Evolutionary conservation across 2,113 vertebrate genomes (phyloP).

Genomic region (Notiomystis cincta): DNA sequence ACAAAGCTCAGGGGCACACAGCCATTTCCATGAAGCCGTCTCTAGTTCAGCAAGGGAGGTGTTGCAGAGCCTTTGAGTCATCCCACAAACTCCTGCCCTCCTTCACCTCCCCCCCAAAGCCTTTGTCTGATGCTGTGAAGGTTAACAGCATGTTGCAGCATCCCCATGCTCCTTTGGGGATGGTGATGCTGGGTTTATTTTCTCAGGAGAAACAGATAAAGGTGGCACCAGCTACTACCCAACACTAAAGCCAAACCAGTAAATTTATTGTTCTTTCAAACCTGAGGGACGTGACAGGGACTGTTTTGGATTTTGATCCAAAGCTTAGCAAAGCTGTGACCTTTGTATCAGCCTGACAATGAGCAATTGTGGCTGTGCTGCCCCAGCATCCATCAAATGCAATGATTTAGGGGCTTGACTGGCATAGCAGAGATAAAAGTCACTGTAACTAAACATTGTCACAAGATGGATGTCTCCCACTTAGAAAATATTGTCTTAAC

Average conservation of each 20-base stretch:
- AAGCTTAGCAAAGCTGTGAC: conserved; percentile 15
- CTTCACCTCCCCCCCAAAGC: not conserved
- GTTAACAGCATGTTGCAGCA: not conserved
- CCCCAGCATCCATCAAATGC: conserved; percentile 32
- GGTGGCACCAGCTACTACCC: conserved; percentile 22
- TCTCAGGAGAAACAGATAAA: conserved; percentile 26
- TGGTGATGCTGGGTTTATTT: conserved; percentile 18
- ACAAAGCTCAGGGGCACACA: not conserved
- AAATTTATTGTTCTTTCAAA: conserved; percentile 30
- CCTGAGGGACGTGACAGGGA: not conserved
- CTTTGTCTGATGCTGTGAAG: not conserved
- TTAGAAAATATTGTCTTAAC: conserved; percentile 41
- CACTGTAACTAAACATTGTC: conserved; percentile 21
- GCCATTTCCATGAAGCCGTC: not conserved
- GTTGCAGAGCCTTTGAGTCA: not conserved
- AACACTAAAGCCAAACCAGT: not conserved
- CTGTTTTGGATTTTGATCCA: conserved; percentile 19
- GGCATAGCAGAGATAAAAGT: conserved; percentile 35
- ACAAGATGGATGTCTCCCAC: conserved; percentile 24
- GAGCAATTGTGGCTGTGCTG: not conserved
- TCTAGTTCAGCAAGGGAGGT: not conserved
- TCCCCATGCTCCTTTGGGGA: not conserved
- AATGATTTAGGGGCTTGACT: conserved; percentile 32
- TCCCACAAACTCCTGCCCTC: not conserved
- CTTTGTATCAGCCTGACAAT: conserved; percentile 38